Evolutionary conservation across 2,797 vertebrate species (phyloP).

Genomic region (Propithecus deckenii): DNA sequence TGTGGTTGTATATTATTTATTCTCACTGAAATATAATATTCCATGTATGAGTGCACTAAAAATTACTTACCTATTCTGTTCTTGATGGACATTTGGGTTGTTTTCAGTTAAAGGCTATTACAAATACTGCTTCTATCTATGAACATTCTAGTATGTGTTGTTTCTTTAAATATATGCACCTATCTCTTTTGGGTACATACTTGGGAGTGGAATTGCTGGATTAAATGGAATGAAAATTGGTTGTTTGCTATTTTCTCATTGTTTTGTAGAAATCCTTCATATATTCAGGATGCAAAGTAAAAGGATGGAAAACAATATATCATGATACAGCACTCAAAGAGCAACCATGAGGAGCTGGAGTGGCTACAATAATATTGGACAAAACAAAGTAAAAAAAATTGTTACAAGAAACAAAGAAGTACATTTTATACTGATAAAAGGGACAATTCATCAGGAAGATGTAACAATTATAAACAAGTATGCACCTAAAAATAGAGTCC

Average conservation of each 20-base stretch:
- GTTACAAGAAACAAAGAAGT: constrained; percentile 1
- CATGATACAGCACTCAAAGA: background rate
- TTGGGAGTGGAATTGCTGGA: background rate
- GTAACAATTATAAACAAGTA: background rate
- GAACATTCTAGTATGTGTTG: background rate
- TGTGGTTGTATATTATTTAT: background rate
- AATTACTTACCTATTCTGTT: background rate
- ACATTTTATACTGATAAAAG: background rate
- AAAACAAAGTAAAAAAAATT: constrained; percentile 31
- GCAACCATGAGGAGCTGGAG: background rate
- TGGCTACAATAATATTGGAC: background rate
- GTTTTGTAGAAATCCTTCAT: background rate
- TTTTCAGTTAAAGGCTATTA: constrained; percentile 11
- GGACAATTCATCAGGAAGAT: background rate
- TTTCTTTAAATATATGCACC: background rate
- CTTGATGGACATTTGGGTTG: background rate
- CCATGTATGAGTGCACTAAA: background rate
- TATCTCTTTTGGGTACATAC: background rate
- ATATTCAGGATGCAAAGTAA: background rate
- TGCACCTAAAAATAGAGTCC: background rate
- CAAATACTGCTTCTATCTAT: background rate
- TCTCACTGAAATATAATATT: constrained; percentile 16
- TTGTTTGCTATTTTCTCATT: background rate
- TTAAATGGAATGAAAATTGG: background rate
- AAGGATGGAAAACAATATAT: background rate